Evolutionary conservation across 2,113 vertebrate genomes (phyloP), one percentile per base, ranked within the genome.

Genomic region (Phaethornis superciliosus): DNA sequence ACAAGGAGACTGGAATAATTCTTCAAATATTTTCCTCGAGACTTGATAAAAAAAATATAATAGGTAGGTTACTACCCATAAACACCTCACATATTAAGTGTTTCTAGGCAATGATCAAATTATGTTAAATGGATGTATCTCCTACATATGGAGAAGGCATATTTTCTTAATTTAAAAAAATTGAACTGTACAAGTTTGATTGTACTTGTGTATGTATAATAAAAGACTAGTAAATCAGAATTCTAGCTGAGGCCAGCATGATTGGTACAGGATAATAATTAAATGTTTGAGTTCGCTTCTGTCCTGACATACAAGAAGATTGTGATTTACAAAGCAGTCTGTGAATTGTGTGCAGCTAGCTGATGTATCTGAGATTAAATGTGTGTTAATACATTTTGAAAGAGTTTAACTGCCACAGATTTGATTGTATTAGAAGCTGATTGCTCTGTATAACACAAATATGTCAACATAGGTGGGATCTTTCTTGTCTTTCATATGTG

Each of bases 371-470:
- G 80, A 91, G 92, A 93, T 88, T 86, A 95, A 93, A 91, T 76
- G 64, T 68, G 58, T 72, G 56, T 76, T 91, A 85, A 91, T 90
- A 82, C 47, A 74, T 88, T 92, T 85, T 84, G 64, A 70, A 85
- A 71, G 79, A 63, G 68, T 74, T 74, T 62, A 87, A 84, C 87
- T 94, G 89, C 86, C 87, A 82, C 51, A 65, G 75, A 87, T 89
- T 87, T 89, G 89, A 88, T 59, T 91, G 74, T 93, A 72, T 95
- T 93, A 88, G 91, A 94, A 95, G 95, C 30, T 80, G 82, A 85
- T 93, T 91, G 55, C 83, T 85, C 92, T 90, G 3, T 92, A 59
- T 90, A 92, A 79, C n/a, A 89, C 81, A 96, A 95, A 94, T 92
- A 84, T 76, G 77, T 72, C 69, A 71, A 44, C 62, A 54, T 55